Conservation (phyloP, 1,140 invertebrate species). For the Antheraea mylitta region DNA sequence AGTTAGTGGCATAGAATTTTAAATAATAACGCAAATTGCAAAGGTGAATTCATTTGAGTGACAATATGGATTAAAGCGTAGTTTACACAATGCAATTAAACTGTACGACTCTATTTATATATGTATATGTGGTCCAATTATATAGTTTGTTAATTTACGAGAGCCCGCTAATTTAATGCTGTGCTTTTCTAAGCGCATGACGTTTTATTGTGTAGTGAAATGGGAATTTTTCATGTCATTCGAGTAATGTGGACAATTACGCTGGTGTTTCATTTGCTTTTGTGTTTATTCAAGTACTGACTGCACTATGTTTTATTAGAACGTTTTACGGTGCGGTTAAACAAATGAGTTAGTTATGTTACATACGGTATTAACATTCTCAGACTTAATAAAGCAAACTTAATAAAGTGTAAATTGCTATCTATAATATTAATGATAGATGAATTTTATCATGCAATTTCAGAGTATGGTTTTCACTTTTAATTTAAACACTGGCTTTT, state of each 20-base stretch:
- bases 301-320: constrained; percentile 10
- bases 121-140: background rate
- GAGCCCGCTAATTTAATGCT: background rate
- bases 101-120: background rate
- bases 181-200: background rate
- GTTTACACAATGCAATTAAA: background rate
- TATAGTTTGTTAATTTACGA: background rate
- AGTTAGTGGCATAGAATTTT: background rate
- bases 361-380: background rate
- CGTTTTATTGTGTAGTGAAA: constrained; percentile 7
- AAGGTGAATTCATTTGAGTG: background rate
- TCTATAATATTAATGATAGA: background rate
- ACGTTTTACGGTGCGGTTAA: constrained; percentile 8
- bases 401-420: background rate
- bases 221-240: constrained; percentile 17
- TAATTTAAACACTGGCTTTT: too few relatives aligned
- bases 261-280: constrained; percentile 7
- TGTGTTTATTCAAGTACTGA: constrained; percentile 5
- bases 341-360: background rate
- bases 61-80: background rate
- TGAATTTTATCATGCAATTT: background rate
- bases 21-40: background rate
- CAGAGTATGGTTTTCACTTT: background rate
- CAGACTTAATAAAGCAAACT: background rate
- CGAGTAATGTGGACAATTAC: constrained; percentile 15